Evolutionary conservation across 1,140 invertebrate genomes (phyloP).

Genomic region (Phymastichus coffea): DNA sequence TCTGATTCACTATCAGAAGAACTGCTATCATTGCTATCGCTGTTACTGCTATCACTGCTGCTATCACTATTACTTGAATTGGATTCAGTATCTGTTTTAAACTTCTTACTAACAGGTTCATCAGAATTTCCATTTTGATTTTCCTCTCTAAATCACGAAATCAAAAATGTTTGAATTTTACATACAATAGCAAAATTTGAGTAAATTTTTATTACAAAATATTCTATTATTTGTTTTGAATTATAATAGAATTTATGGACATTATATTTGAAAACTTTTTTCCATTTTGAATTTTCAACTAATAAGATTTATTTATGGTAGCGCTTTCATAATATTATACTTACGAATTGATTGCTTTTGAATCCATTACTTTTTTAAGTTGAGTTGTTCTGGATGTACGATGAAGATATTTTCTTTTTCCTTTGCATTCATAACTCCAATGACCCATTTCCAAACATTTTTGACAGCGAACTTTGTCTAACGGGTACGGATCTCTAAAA

Average conservation of each 20-base stretch:
- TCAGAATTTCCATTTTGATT: slow-evolving; percentile 30
- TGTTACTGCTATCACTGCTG: slow-evolving; percentile 33
- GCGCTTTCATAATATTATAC: background rate
- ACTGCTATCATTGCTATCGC: slow-evolving; percentile 24
- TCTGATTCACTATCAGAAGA: slow-evolving; percentile 23
- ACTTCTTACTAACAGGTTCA: slow-evolving; percentile 32
- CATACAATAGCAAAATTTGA: slow-evolving; percentile 1
- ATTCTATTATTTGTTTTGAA: no score
- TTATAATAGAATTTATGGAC: no score
- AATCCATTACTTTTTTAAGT: slow-evolving; percentile 72
- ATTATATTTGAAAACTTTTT: no score
- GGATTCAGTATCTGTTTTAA: slow-evolving; percentile 30
- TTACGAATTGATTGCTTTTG: slow-evolving; percentile 47
- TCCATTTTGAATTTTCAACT: background rate
- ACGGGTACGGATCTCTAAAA: slow-evolving; percentile 59
- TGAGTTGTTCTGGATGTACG: slow-evolving; percentile 77
- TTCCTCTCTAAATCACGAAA: slow-evolving; percentile 27
- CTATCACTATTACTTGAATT: slow-evolving; percentile 38
- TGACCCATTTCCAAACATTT: slow-evolving; percentile 90
- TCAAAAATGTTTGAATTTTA: slow-evolving; percentile 6
- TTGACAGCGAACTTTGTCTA: slow-evolving; percentile 75
- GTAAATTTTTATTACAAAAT: slow-evolving; percentile 8
- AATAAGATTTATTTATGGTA: background rate
- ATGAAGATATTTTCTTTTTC: slow-evolving; percentile 85
- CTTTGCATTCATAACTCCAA: slow-evolving; percentile 90